These are phyloP conservation scores for Chromis chromis DNA, from an alignment of 2,797 vertebrate species.

Conservation along the genomic window DNA sequence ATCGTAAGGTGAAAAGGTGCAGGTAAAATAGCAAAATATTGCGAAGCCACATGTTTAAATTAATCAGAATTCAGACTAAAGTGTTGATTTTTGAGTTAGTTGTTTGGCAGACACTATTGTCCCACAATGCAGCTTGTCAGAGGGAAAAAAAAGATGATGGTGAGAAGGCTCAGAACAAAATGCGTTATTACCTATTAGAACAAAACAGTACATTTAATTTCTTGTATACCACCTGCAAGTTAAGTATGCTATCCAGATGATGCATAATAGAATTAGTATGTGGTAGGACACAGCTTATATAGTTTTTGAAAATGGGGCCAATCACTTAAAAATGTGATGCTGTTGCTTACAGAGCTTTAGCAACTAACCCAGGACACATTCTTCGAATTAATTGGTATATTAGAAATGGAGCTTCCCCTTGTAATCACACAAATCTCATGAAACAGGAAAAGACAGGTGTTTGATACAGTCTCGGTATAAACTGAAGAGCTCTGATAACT, in stretches of 20 bases:
- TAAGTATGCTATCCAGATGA: background rate
- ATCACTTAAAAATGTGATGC: background rate
- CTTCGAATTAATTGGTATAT: background rate
- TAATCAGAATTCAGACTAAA: background rate
- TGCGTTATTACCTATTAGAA: background rate
- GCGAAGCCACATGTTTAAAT: too few relatives aligned
- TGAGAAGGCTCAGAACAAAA: too few relatives aligned
- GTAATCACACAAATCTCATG: too few relatives aligned
- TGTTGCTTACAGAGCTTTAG: slow-evolving; percentile 44
- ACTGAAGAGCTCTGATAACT: slow-evolving; percentile 53
- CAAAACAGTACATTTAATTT: background rate
- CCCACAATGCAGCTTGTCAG: too few relatives aligned
- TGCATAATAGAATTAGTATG: background rate
- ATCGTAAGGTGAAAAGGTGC: too few relatives aligned
- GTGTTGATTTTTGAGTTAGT: background rate
- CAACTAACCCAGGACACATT: slow-evolving; percentile 39
- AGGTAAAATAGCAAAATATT: too few relatives aligned
- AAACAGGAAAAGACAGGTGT: slow-evolving; percentile 25
- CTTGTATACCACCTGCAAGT: background rate
- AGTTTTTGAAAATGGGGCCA: background rate
- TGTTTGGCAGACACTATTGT: background rate
- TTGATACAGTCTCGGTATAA: slow-evolving; percentile 44
- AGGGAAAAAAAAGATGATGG: too few relatives aligned
- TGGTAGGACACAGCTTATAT: background rate
- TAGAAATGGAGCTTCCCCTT: background rate